phyloP scores from a whole-genome alignment of 2,888 invertebrate genomes.

The Tupiocoris notatus region DNA sequence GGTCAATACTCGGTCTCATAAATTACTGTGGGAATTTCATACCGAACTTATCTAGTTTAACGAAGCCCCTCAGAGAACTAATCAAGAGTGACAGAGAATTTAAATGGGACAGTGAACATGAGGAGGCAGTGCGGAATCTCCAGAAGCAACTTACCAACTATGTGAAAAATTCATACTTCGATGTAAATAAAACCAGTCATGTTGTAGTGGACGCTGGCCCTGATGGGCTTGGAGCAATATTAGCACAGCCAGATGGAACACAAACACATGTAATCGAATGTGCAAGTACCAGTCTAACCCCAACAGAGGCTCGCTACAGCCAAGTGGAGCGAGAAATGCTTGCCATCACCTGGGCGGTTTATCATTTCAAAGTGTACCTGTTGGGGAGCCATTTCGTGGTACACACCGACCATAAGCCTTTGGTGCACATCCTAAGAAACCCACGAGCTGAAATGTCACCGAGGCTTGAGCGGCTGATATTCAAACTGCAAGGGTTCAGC shows the following conservation, averaged over 20 bases:
- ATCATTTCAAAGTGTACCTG: not conserved
- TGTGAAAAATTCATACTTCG: too few relatives aligned
- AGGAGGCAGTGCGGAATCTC: too few relatives aligned
- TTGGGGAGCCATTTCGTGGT: not conserved
- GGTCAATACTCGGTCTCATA: too few relatives aligned
- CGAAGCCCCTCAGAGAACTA: too few relatives aligned
- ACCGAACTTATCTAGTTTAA: too few relatives aligned
- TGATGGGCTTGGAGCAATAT: not conserved
- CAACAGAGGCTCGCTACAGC: not conserved
- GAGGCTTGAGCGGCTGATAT: too few relatives aligned
- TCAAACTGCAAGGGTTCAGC: too few relatives aligned
- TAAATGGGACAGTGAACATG: too few relatives aligned
- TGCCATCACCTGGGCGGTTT: not conserved
- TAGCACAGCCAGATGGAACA: not conserved
- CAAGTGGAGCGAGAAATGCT: not conserved
- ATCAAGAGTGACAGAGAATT: too few relatives aligned
- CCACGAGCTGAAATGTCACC: not conserved
- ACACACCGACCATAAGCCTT: conserved; percentile 7
- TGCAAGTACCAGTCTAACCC: not conserved
- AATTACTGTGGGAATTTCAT: too few relatives aligned
- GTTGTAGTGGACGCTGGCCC: not conserved
- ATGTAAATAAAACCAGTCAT: not conserved
- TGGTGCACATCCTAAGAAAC: not conserved
- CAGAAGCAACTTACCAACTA: too few relatives aligned
- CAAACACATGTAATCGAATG: not conserved